Evolutionary conservation across 2,797 vertebrate species (phyloP).

Genomic region (Alexandromys oeconomus): DNA sequence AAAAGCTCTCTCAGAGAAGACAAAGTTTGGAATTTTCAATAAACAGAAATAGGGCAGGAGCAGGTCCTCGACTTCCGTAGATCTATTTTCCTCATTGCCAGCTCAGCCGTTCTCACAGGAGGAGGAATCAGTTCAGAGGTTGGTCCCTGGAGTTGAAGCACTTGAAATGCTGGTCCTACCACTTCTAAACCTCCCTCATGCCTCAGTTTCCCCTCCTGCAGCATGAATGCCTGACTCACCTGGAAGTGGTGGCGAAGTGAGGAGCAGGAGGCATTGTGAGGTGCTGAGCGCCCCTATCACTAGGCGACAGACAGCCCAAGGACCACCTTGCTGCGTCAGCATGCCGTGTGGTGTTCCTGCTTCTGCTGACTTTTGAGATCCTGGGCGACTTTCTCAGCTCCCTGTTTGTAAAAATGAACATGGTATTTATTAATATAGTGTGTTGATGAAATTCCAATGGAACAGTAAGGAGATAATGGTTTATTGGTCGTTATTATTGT

Average conservation of each 20-base stretch:
- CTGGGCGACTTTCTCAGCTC: not conserved
- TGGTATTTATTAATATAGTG: conserved; percentile 69
- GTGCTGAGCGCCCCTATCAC: not conserved
- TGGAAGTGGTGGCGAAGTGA: not conserved
- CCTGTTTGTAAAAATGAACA: conserved; percentile 66
- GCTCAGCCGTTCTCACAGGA: not conserved
- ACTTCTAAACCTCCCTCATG: not conserved
- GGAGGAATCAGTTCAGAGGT: not conserved
- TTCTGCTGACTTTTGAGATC: not conserved
- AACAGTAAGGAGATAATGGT: conserved; percentile 77
- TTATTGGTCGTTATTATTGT: conserved; percentile 78
- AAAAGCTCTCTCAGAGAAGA: not conserved
- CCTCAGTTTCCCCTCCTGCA: not conserved
- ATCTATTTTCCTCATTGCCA: not conserved
- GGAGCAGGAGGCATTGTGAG: not conserved
- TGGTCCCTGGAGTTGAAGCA: not conserved
- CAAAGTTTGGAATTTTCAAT: not conserved
- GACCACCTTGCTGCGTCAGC: not conserved
- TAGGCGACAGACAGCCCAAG: not conserved
- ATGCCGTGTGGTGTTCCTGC: not conserved
- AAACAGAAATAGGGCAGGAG: not conserved
- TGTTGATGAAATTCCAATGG: conserved; percentile 75
- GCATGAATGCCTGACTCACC: not conserved
- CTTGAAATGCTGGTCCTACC: not conserved
- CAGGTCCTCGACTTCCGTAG: not conserved